Evolutionary conservation across 2,113 vertebrate species (phyloP).

Genomic region (Uropsilus gracilis): DNA sequence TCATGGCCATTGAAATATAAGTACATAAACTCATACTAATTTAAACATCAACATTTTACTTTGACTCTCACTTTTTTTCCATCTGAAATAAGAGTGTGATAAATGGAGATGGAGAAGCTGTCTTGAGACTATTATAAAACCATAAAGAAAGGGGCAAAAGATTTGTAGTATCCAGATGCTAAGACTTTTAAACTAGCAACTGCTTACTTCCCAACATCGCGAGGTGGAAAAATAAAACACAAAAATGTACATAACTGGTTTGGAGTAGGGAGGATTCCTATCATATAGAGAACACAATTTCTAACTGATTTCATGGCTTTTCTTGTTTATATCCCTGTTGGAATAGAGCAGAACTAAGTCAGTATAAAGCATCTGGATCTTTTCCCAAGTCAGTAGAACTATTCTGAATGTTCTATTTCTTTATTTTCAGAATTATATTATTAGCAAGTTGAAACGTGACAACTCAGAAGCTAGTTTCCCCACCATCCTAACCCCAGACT

Average conservation of each 20-base stretch:
- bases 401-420: neutral
- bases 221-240: neutral
- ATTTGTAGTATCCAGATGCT: neutral
- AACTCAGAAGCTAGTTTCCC: neutral
- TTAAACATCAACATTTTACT: neutral
- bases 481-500: neutral
- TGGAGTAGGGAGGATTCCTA: neutral
- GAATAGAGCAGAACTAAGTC: neutral
- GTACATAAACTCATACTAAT: neutral
- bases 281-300: neutral
- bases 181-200: neutral
- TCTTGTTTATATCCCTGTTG: neutral
- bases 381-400: neutral
- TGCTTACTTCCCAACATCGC: neutral
- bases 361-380: neutral
- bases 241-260: neutral
- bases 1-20: neutral
- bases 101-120: neutral
- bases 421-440: neutral
- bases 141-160: neutral
- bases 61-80: neutral
- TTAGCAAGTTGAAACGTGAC: neutral
- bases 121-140: neutral
- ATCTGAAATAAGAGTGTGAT: neutral
- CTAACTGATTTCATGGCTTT: neutral